Conservation (phyloP, 2,888 invertebrate species). For the Nudaria mundana region DNA sequence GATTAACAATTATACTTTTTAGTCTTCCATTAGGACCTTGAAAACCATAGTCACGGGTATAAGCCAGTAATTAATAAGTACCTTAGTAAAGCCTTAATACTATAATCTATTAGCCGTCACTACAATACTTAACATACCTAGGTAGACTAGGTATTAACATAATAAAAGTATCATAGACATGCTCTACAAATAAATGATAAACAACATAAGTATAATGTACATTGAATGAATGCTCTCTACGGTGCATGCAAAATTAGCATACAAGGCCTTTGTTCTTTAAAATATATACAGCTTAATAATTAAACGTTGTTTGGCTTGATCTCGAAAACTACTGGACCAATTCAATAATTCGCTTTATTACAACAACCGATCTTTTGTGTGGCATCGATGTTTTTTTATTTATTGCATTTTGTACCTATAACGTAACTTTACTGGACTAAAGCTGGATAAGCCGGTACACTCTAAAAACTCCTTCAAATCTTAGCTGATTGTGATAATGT, state of each 20-base stretch:
- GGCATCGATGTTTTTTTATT: too few species aligned
- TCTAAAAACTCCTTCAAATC: too few species aligned
- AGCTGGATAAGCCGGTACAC: too few species aligned
- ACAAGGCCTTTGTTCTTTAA: slow-evolving; percentile 26
- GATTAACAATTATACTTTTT: too few species aligned
- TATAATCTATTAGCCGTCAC: too few species aligned
- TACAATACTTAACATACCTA: neutral
- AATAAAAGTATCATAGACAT: neutral
- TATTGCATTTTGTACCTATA: too few species aligned
- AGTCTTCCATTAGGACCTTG: too few species aligned
- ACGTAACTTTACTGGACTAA: too few species aligned
- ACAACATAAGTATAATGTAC: slow-evolving; percentile 29
- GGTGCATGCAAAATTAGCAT: slow-evolving; percentile 30
- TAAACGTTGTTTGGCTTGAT: slow-evolving; percentile 18
- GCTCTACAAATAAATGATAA: slow-evolving; percentile 15
- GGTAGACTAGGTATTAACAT: neutral
- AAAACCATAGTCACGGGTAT: too few species aligned
- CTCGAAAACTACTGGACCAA: slow-evolving; percentile 21
- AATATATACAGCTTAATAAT: slow-evolving; percentile 22
- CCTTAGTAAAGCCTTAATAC: too few species aligned
- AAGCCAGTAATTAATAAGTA: too few species aligned
- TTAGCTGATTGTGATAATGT: too few species aligned
- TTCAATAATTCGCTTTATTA: slow-evolving; percentile 18
- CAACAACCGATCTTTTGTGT: slow-evolving; percentile 2
- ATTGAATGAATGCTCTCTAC: slow-evolving; percentile 18